Conservation (phyloP, 2,113 vertebrate genomes). For the Silurus asotus region DNA sequence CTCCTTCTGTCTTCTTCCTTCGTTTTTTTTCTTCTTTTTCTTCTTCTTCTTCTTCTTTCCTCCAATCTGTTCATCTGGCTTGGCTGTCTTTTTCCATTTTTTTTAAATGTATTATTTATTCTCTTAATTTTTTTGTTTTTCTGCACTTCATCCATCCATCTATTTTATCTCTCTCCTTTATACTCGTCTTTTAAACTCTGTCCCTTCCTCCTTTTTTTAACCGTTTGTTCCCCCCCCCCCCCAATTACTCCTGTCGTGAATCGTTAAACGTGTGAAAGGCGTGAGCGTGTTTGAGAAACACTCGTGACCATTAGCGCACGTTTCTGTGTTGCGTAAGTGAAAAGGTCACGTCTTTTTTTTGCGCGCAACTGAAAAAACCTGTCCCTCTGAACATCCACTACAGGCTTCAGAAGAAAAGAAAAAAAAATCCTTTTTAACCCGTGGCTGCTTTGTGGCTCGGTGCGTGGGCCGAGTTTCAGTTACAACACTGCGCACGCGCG, state of each 20-base stretch:
- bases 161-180: too few relatives aligned
- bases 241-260: background rate
- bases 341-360: slow-evolving; percentile 11
- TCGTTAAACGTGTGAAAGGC: background rate
- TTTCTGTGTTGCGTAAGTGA: background rate
- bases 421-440: background rate
- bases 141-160: too few relatives aligned
- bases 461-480: background rate
- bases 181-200: too few relatives aligned
- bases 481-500: too few relatives aligned
- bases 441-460: background rate
- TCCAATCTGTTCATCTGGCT: background rate
- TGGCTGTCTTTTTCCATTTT: background rate
- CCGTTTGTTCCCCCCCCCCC: background rate
- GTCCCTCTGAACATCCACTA: background rate
- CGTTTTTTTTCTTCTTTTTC: background rate
- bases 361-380: background rate
- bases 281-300: background rate
- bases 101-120: background rate
- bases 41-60: background rate
- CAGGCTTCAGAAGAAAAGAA: too few relatives aligned
- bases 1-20: background rate
- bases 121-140: background rate
- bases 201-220: background rate
- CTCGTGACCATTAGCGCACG: background rate